phyloP scores from a whole-genome alignment of 2,113 vertebrate genomes.

The Lophotis ruficrista region DNA sequence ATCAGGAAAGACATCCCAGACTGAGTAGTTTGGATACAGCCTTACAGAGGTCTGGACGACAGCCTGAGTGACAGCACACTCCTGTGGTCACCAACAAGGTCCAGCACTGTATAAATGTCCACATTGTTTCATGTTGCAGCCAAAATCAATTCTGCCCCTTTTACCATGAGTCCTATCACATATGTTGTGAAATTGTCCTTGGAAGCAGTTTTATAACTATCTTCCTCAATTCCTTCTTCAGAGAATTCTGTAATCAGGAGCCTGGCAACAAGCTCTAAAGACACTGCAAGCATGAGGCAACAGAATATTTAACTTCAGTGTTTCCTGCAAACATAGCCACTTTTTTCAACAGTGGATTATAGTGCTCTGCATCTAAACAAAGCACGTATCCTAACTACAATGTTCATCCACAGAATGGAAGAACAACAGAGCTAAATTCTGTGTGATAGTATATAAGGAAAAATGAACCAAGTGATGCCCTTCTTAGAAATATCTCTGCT shows the following conservation, averaged over 20 bases:
- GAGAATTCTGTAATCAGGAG: background rate
- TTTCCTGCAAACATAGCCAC: background rate
- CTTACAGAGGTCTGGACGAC: background rate
- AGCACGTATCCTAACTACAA: background rate
- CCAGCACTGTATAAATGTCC: background rate
- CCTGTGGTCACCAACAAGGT: background rate
- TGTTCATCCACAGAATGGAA: accelerated
- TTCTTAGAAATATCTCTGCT: background rate
- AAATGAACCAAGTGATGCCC: background rate
- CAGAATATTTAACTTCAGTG: background rate
- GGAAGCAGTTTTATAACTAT: background rate
- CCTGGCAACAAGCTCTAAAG: background rate
- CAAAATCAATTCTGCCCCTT: background rate
- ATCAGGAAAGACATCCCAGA: background rate
- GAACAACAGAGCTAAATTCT: background rate
- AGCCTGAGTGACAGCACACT: background rate
- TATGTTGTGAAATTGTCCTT: background rate
- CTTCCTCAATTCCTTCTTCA: background rate
- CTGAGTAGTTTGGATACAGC: background rate
- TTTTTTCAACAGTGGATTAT: background rate
- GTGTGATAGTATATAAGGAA: background rate
- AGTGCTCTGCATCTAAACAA: background rate
- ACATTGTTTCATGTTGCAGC: background rate
- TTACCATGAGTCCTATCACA: background rate
- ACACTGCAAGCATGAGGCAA: background rate